Evolutionary conservation across 2,113 vertebrate genomes (phyloP).

Genomic region (Galbula dea): DNA sequence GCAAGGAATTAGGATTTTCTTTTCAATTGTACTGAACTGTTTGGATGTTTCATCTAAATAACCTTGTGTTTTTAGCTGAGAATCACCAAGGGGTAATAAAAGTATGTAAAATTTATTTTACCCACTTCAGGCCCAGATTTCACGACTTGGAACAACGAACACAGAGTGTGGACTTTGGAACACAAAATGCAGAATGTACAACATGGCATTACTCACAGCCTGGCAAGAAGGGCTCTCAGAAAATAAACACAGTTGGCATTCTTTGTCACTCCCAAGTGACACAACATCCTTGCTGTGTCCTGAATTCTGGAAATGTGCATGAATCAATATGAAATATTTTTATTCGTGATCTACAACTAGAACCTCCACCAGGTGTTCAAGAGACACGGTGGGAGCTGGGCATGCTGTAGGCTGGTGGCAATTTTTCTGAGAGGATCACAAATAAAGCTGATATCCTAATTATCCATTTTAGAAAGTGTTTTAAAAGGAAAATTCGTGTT

Average conservation of each 20-base stretch:
- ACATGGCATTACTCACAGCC: neutral
- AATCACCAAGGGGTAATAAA: conserved; percentile 5
- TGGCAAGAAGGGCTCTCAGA: conserved; percentile 3
- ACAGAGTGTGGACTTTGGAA: conserved; percentile 45
- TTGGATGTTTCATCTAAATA: conserved; percentile 9
- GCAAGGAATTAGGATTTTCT: neutral
- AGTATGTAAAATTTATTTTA: conserved; percentile 27
- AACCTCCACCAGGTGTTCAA: conserved; percentile 18
- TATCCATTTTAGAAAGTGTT: neutral
- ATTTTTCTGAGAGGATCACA: neutral
- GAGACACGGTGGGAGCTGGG: neutral
- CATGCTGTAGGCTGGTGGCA: neutral
- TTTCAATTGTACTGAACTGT: neutral
- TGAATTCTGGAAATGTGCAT: conserved; percentile 7
- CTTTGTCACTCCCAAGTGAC: conserved; percentile 48
- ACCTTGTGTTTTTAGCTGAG: conserved; percentile 43
- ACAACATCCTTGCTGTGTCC: conserved; percentile 4
- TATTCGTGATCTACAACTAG: neutral
- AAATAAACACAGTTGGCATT: conserved; percentile 63
- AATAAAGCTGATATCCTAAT: neutral
- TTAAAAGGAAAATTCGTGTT: neutral
- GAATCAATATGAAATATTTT: conserved; percentile 46
- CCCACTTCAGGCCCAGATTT: conserved; percentile 11
- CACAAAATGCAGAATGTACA: conserved; percentile 36
- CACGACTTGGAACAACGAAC: conserved; percentile 52